Conservation (phyloP, 1,140 invertebrate species). For the Goniozus legneri region DNA sequence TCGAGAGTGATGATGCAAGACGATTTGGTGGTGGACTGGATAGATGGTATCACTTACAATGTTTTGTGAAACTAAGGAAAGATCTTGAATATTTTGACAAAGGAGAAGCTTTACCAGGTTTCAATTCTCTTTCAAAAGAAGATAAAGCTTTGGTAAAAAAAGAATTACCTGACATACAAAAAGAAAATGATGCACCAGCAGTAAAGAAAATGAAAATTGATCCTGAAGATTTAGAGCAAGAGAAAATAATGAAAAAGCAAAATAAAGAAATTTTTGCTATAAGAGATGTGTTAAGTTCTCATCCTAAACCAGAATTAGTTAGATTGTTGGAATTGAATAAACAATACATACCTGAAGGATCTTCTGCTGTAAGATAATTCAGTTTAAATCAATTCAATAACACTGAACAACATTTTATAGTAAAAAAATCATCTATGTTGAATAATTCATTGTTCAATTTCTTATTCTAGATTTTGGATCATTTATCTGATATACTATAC, state of each 20-base stretch:
- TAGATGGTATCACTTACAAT: conserved; percentile 89
- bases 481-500: conserved; percentile 76
- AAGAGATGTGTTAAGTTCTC: conserved; percentile 51
- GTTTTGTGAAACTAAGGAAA: conserved; percentile 78
- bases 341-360: conserved; percentile 53
- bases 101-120: conserved; percentile 73
- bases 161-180: conserved; percentile 66
- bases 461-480: conserved; percentile 68
- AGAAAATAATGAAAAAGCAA: conserved; percentile 69
- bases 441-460: conserved; percentile 12
- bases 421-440: no score
- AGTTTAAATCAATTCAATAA: no score
- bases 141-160: conserved; percentile 70
- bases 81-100: conserved; percentile 73
- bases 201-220: conserved; percentile 70
- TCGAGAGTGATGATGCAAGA: conserved; percentile 72
- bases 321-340: conserved; percentile 55
- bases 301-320: conserved; percentile 59
- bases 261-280: conserved; percentile 75
- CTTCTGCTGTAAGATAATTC: conserved; percentile 63
- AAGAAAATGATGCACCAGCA: conserved; percentile 54
- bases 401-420: no score
- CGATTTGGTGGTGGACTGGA: conserved; percentile 80
- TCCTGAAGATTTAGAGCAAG: conserved; percentile 54
- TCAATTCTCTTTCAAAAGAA: conserved; percentile 66